These are phyloP conservation scores for Vandiemenella viatica DNA, from an alignment of 2,888 invertebrate genomes.

Conservation along the genomic window DNA sequence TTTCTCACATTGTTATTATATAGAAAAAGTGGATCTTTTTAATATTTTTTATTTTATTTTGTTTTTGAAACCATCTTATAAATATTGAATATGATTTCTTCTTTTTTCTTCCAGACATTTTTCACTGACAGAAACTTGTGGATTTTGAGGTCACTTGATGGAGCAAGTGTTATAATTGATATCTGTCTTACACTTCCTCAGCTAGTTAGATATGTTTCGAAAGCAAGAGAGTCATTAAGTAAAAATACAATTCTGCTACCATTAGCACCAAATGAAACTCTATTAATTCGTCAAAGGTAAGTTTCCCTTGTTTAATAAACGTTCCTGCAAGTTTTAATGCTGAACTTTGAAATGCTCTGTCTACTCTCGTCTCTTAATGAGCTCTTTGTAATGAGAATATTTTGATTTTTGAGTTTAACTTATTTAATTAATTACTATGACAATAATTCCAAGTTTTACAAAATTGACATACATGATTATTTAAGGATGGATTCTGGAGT, in stretches of 20 bases:
- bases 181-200: conserved; percentile 66
- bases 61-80: too few species aligned
- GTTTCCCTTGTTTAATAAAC: conserved; percentile 6
- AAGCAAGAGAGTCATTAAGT: conserved; percentile 45
- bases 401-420: too few species aligned
- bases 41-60: too few species aligned
- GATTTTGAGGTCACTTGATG: conserved; percentile 63
- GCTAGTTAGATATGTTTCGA: conserved; percentile 42
- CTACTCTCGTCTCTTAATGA: too few species aligned
- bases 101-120: conserved; percentile 43
- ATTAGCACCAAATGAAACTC: conserved; percentile 54
- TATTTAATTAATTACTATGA: too few species aligned
- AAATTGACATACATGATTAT: too few species aligned
- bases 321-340: not conserved
- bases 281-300: conserved; percentile 48
- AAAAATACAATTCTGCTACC: conserved; percentile 53
- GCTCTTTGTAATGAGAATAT: too few species aligned
- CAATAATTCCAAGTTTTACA: too few species aligned
- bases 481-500: too few species aligned
- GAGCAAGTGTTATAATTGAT: conserved; percentile 65
- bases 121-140: conserved; percentile 64
- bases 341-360: too few species aligned
- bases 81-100: conserved; percentile 6
- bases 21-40: too few species aligned
- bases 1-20: too few species aligned